These are phyloP conservation scores for Magallana nippona DNA, from an alignment of 2,888 invertebrate species.

Conservation along the genomic window DNA sequence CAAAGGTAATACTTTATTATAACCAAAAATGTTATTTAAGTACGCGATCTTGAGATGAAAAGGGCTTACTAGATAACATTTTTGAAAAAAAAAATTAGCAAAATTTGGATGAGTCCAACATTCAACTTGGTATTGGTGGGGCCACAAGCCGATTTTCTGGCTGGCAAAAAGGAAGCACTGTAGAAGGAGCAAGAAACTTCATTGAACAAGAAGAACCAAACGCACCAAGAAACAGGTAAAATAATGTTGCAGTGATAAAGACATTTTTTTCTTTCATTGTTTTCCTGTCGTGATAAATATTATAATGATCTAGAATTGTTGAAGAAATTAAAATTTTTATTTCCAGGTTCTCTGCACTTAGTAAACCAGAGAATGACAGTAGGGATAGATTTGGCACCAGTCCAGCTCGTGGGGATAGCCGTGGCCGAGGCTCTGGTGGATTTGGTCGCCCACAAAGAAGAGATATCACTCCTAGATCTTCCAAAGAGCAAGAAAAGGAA, in stretches of 20 bases:
- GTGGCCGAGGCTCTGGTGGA: constrained; percentile 56
- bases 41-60: no score
- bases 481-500: constrained; percentile 75
- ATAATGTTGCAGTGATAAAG: not conserved
- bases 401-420: constrained; percentile 68
- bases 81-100: constrained; percentile 55
- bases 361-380: constrained; percentile 57
- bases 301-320: no score
- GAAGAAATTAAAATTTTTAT: not conserved
- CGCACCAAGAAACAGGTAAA: constrained; percentile 73
- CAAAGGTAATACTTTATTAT: constrained; percentile 54
- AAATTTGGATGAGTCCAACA: constrained; percentile 75
- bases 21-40: no score
- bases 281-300: not conserved
- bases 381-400: constrained; percentile 69
- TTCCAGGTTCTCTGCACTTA: no score
- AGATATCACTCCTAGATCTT: constrained; percentile 63
- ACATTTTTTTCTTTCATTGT: no score
- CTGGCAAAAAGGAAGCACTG: constrained; percentile 79
- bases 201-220: constrained; percentile 73
- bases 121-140: constrained; percentile 79
- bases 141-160: constrained; percentile 71
- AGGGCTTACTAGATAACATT: no score
- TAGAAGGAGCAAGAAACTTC: constrained; percentile 69
- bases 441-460: constrained; percentile 55